Evolutionary conservation across 2,113 vertebrate genomes (phyloP), one percentile per base, ranked within the genome.

Genomic region (Mellivora capensis): DNA sequence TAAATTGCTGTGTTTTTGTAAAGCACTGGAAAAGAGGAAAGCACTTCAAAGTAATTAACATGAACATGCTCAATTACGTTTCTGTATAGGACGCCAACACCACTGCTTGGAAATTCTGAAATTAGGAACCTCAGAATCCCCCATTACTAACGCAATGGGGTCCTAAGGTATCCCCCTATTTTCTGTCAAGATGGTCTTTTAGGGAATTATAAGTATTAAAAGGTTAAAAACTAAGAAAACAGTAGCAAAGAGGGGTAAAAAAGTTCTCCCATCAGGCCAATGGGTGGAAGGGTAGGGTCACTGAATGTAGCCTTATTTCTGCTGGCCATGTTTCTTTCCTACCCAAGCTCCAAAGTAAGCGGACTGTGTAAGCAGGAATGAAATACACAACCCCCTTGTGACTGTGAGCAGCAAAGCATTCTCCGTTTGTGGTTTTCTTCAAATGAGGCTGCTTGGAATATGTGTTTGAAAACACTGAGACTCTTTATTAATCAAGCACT

Each of bases 221-320:
- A 99, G 98, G 99, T 98, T 99, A 98, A 98, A 99, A 98, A 98
- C 98, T 98, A 98, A 99, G 98, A 98, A 99, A 99, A 99, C 98
- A 98, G 99, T 98, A 98, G 98, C 97, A 98, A 98, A 97, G 97
- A 96, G 96, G 97, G 97, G 97, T 44, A 90, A 98, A 98, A 98
- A 96, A 44, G 97, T 98, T 95, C 98, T 98, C 98, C 98, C 98
- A 98, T 98, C 99, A 98, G 97, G 98, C 98, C 98, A 98, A 97
- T 98, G 98, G 98, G 98, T 99, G 97, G 98, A 98, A 98, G 98
- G 98, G 98, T 98, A 98, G 98, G 99, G 99, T 99, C 99, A 99
- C 98, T 99, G 99, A 99, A 99, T 99, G 99, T 99, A 99, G 99
- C 99, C 99, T 99, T 99, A 99, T 99, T 99, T 99, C 99, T 99